These are phyloP conservation scores for Sinotaia quadrata DNA, from an alignment of 2,888 invertebrate species.

Conservation along the genomic window DNA sequence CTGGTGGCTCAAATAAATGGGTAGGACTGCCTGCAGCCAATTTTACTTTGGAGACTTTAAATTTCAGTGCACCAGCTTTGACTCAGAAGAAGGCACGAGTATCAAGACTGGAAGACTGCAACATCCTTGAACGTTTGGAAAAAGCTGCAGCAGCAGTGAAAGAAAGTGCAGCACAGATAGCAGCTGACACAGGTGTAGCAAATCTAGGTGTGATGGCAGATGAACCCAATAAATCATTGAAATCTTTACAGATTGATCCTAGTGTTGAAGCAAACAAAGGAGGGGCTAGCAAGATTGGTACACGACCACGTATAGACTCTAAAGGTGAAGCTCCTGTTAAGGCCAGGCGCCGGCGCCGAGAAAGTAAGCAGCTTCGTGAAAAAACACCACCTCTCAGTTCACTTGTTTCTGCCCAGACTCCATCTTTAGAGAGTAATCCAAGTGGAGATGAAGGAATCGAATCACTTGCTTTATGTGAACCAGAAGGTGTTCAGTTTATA, in stretches of 20 bases:
- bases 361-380: slow-evolving; percentile 30
- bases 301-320: slow-evolving; percentile 29
- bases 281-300: not conserved
- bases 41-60: not conserved
- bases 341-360: slow-evolving; percentile 29
- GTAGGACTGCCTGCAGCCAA: not conserved
- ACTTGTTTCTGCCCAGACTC: slow-evolving; percentile 8
- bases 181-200: not conserved
- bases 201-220: not conserved
- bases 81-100: not conserved
- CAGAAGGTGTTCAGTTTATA: not conserved
- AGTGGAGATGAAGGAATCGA: slow-evolving; percentile 1
- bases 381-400: slow-evolving; percentile 31
- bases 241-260: too few species aligned
- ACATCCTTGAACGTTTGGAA: not conserved
- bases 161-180: not conserved
- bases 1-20: not conserved
- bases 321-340: slow-evolving; percentile 38
- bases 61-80: not conserved
- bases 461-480: not conserved
- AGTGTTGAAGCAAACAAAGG: too few species aligned
- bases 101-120: not conserved
- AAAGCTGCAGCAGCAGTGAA: not conserved
- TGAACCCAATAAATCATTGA: too few species aligned
- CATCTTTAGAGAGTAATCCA: slow-evolving; percentile 9